A percentile compares a stretch with the other conserved stretches of the same genome.
These are phyloP conservation scores for Actinemys pallida DNA, from an alignment of 2,113 vertebrate genomes.

Conservation along the genomic window DNA sequence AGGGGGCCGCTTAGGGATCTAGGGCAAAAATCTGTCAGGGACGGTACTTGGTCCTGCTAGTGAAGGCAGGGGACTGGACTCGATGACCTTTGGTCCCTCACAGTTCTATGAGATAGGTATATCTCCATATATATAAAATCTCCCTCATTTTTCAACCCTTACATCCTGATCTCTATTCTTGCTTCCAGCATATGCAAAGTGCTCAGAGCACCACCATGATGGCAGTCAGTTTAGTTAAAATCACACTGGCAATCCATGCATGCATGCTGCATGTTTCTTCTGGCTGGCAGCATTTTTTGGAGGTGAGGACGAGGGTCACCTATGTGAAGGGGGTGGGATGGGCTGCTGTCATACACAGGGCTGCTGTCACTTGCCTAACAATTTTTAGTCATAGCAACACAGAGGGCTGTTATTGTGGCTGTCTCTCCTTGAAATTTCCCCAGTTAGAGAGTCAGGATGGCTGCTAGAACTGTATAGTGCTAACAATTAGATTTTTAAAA, in stretches of 20 bases:
- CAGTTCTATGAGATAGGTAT: no score
- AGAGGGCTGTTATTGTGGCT: neutral
- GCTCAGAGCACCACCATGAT: neutral
- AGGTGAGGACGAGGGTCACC: neutral
- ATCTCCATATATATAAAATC: no score
- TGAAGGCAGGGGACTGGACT: no score
- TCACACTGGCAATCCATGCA: neutral
- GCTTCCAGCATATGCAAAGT: accelerated
- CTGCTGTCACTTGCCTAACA: neutral
- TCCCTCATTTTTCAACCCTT: neutral
- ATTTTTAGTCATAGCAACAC: neutral
- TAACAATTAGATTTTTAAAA: neutral
- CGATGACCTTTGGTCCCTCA: no score
- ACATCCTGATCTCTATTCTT: accelerated
- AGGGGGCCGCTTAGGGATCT: no score
- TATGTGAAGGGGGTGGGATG: neutral
- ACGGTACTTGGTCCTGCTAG: no score
- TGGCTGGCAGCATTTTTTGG: neutral
- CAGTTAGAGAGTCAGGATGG: neutral
- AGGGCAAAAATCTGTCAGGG: no score
- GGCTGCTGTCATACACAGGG: neutral
- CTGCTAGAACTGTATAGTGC: neutral
- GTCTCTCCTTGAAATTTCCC: neutral
- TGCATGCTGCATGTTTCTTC: neutral
- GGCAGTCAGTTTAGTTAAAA: neutral